Conservation (phyloP, 1,140 invertebrate species). For the Ladona fulva region DNA sequence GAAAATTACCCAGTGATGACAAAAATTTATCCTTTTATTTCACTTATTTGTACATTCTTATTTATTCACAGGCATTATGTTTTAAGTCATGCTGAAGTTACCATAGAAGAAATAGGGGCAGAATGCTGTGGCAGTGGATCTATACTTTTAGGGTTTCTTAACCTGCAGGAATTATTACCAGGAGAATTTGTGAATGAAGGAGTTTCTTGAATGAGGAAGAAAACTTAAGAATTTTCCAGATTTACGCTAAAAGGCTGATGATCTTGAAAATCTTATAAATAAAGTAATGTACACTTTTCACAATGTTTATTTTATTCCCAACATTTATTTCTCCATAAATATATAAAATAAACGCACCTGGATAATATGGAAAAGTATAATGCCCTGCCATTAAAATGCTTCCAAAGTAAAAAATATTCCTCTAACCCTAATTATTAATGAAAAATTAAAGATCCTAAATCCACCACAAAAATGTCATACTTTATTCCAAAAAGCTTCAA, state of each 20-base stretch:
- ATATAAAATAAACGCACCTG: slow-evolving; percentile 3
- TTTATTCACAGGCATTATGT: neutral
- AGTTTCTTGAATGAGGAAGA: too few relatives aligned
- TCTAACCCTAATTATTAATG: neutral
- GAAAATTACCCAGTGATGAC: neutral
- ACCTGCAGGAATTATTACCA: neutral
- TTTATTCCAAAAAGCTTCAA: slow-evolving; percentile 4
- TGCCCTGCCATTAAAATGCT: slow-evolving; percentile 8
- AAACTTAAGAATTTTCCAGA: too few relatives aligned
- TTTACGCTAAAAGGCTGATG: too few relatives aligned
- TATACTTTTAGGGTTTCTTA: neutral
- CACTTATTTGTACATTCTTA: too few relatives aligned
- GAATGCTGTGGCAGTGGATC: neutral
- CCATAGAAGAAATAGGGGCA: neutral
- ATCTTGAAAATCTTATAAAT: too few relatives aligned
- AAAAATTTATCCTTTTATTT: neutral
- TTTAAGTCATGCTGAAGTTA: neutral
- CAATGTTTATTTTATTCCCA: neutral
- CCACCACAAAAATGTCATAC: neutral
- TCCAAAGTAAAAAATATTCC: slow-evolving; percentile 7
- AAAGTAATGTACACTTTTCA: too few relatives aligned
- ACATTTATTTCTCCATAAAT: slow-evolving; percentile 8
- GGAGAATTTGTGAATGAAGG: neutral
- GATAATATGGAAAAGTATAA: slow-evolving; percentile 4
- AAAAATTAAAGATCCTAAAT: neutral